Evolutionary conservation across 2,797 vertebrate genomes (phyloP).

Genomic region (Morus bassanus): DNA sequence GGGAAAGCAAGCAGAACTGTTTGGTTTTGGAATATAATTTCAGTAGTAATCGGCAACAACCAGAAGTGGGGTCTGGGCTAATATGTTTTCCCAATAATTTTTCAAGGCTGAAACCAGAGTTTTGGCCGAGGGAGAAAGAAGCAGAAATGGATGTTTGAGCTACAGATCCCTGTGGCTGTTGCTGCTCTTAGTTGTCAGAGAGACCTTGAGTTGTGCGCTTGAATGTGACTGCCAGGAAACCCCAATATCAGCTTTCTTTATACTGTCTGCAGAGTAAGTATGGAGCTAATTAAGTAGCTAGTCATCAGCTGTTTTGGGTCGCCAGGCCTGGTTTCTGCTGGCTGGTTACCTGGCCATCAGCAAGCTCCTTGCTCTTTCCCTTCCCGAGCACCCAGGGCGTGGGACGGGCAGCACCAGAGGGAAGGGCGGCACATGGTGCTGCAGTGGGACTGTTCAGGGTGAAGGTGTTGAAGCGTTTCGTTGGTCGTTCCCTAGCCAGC

Average conservation of each 20-base stretch:
- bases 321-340: background rate
- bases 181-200: background rate
- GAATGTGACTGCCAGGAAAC: background rate
- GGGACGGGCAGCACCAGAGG: background rate
- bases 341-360: background rate
- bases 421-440: accelerated
- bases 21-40: background rate
- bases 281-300: background rate
- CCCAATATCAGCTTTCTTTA: background rate
- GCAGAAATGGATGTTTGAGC: background rate
- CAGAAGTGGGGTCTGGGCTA: background rate
- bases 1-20: background rate
- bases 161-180: background rate
- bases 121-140: background rate
- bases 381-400: background rate
- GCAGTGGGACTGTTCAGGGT: background rate
- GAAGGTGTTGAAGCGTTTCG: background rate
- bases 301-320: background rate
- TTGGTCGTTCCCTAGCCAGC: background rate
- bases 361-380: background rate
- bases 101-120: background rate
- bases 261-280: background rate
- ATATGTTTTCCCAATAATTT: background rate
- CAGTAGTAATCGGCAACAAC: background rate
- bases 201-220: background rate